Percentiles rank a stretch among this genome's conserved stretches.
These are phyloP conservation scores for Camponotus vicinus DNA, from an alignment of 1,140 invertebrate species.

Conservation along the genomic window DNA sequence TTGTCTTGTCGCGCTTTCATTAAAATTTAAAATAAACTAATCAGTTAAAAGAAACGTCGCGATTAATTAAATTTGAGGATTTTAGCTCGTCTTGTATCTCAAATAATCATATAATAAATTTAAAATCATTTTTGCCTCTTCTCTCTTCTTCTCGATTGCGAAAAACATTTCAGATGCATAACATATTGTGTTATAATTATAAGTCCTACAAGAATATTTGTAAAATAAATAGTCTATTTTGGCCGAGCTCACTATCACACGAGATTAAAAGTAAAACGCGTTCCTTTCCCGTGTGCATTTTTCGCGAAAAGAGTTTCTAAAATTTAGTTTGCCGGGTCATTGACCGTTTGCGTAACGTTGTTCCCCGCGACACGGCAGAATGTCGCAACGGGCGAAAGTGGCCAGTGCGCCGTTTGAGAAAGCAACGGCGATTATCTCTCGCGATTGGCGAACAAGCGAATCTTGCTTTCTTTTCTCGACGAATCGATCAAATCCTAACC, in stretches of 20 bases:
- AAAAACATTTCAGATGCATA: background rate
- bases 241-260: background rate
- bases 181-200: background rate
- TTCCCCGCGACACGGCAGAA: slow-evolving; percentile 67
- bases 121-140: no score
- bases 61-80: background rate
- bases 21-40: background rate
- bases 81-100: background rate
- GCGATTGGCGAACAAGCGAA: slow-evolving; percentile 32
- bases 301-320: slow-evolving; percentile 67
- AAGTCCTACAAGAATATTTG: background rate
- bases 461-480: slow-evolving; percentile 70
- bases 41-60: background rate
- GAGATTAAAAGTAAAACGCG: background rate
- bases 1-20: background rate
- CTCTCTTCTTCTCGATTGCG: background rate
- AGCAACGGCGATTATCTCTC: slow-evolving; percentile 76
- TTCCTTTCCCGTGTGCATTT: background rate
- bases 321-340: slow-evolving; percentile 82
- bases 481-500: slow-evolving; percentile 38
- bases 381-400: slow-evolving; percentile 85
- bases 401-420: slow-evolving; percentile 79
- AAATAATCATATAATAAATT: background rate
- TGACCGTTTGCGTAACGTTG: slow-evolving; percentile 84
- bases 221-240: background rate